Evolutionary conservation across 2,888 invertebrate species (phyloP).

Genomic region (Tortrix viridana): DNA sequence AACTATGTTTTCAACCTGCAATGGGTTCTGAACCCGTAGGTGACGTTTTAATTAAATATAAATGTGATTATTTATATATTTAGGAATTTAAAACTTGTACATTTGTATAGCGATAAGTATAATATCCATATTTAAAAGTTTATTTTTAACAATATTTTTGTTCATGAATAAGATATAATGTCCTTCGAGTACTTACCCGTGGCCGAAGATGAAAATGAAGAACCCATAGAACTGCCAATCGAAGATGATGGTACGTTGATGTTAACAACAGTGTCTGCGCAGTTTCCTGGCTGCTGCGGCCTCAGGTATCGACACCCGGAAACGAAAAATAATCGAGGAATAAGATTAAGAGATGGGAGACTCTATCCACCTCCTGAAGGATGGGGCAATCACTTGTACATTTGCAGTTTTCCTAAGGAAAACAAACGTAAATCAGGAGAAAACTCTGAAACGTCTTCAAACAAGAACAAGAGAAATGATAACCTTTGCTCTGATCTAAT

Average conservation of each 20-base stretch:
- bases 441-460: slow-evolving; percentile 91
- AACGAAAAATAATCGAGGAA: slow-evolving; percentile 94
- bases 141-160: slow-evolving; percentile 72
- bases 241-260: slow-evolving; percentile 97
- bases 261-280: slow-evolving; percentile 96
- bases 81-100: slow-evolving; percentile 74
- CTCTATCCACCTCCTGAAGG: slow-evolving; percentile 95
- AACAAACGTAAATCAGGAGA: slow-evolving; percentile 98
- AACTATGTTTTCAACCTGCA: slow-evolving; percentile 81
- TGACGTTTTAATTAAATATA: slow-evolving; percentile 73
- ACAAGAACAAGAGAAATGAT: slow-evolving; percentile 97
- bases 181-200: slow-evolving; percentile 92
- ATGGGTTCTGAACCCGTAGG: slow-evolving; percentile 83
- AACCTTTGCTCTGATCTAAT: slow-evolving; percentile 98
- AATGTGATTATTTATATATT: slow-evolving; percentile 74
- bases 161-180: slow-evolving; percentile 83
- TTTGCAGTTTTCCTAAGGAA: slow-evolving; percentile 94
- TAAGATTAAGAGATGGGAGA: slow-evolving; percentile 95
- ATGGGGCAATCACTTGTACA: slow-evolving; percentile 92
- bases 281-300: slow-evolving; percentile 98
- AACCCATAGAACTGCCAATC: slow-evolving; percentile 97
- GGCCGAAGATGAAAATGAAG: slow-evolving; percentile 98
- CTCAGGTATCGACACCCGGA: slow-evolving; percentile 98
- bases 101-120: slow-evolving; percentile 79
- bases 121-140: slow-evolving; percentile 63